phyloP scores from a whole-genome alignment of 2,113 vertebrate genomes.

The Aldabrachelys gigantea region DNA sequence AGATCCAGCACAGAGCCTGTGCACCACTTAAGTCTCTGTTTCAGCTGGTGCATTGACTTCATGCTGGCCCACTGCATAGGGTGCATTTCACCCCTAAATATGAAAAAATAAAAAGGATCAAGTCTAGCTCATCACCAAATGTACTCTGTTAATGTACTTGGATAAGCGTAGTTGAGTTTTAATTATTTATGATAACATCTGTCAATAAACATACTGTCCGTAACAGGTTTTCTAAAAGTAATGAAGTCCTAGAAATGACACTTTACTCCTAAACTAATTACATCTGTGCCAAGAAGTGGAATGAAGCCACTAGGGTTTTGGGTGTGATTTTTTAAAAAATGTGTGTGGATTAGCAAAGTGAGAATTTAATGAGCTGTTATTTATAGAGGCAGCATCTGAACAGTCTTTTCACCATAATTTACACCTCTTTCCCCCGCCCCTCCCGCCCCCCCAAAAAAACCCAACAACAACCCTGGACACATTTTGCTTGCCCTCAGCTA shows the following conservation, averaged over 20 bases:
- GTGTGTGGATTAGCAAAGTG: conserved; percentile 52
- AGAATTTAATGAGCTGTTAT: conserved; percentile 68
- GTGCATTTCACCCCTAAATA: background rate
- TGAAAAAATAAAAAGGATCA: conserved; percentile 14
- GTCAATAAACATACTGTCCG: conserved; percentile 48
- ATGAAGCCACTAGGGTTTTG: conserved; percentile 38
- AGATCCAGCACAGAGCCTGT: background rate
- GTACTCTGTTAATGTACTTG: conserved; percentile 47
- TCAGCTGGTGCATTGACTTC: background rate
- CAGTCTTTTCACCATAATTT: conserved; percentile 29
- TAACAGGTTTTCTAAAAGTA: conserved; percentile 40
- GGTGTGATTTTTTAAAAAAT: conserved; percentile 15
- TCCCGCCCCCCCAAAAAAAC: no score
- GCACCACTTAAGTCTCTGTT: background rate
- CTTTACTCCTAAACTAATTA: conserved; percentile 50
- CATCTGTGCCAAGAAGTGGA: conserved; percentile 41
- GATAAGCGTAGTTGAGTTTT: conserved; percentile 36
- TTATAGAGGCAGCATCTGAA: conserved; percentile 67
- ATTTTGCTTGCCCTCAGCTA: conserved; percentile 8
- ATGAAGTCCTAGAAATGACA: conserved; percentile 56
- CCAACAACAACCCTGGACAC: background rate
- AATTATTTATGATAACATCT: conserved; percentile 65
- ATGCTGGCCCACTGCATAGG: background rate
- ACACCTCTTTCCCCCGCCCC: background rate
- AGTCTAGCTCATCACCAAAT: conserved; percentile 8